Evolutionary conservation across 2,113 vertebrate genomes (phyloP).

Genomic region (Seriola quinqueradiata): DNA sequence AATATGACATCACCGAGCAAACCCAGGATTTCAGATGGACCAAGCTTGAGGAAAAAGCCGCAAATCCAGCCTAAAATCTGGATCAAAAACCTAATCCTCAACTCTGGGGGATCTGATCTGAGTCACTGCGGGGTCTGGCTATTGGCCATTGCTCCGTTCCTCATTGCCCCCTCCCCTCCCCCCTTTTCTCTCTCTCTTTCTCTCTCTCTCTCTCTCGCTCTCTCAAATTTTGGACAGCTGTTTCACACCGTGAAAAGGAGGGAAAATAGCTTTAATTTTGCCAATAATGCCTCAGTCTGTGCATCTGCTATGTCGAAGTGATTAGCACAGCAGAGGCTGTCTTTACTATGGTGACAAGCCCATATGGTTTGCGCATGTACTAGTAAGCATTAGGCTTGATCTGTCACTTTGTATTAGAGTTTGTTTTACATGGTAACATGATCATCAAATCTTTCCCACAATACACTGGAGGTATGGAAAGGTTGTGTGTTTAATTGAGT

Average conservation of each 20-base stretch:
- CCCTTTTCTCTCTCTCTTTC: background rate
- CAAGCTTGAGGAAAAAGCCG: conserved; percentile 56
- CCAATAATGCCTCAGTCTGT: conserved; percentile 70
- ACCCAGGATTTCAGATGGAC: conserved; percentile 52
- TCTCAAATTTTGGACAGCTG: conserved; percentile 68
- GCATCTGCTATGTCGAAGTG: conserved; percentile 73
- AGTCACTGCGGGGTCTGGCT: conserved; percentile 57
- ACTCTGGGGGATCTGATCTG: conserved; percentile 68
- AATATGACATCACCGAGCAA: conserved; percentile 60
- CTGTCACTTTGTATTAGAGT: conserved; percentile 61
- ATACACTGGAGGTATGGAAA: background rate
- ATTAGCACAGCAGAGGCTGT: conserved; percentile 70
- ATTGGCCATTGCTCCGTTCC: conserved; percentile 58
- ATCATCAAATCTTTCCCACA: conserved; percentile 36
- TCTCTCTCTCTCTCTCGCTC: conserved; percentile 25
- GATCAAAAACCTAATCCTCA: conserved; percentile 75
- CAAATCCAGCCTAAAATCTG: conserved; percentile 77
- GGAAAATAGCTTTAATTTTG: conserved; percentile 63
- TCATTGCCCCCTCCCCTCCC: conserved; percentile 33
- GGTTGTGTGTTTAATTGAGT: background rate
- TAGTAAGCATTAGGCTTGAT: conserved; percentile 61
- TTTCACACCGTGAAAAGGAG: conserved; percentile 61
- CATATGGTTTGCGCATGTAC: conserved; percentile 74
- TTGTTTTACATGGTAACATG: conserved; percentile 51
- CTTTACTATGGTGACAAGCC: conserved; percentile 68